A percentile compares a stretch with the other conserved stretches of the same genome.
Evolutionary conservation across 1,140 invertebrate species (phyloP).

Genomic region (Drosophila oshimai): DNA sequence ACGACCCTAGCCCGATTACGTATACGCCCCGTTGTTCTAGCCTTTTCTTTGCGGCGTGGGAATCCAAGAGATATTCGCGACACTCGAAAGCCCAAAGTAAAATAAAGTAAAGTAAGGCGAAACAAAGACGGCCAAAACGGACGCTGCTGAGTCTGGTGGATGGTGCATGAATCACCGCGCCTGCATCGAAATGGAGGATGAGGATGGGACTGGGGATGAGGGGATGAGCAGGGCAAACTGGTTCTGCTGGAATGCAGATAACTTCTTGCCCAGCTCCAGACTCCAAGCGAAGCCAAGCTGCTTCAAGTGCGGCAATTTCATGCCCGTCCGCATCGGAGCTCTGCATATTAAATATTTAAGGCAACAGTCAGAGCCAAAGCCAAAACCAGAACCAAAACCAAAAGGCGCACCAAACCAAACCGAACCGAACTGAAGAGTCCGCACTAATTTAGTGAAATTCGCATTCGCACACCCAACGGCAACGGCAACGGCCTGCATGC

Average conservation of each 20-base stretch:
- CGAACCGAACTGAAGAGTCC: constrained; percentile 1
- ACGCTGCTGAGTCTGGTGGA: constrained; percentile 67
- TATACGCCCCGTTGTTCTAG: constrained; percentile 61
- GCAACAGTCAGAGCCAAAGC: constrained; percentile 22
- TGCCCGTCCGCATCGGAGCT: constrained; percentile 46
- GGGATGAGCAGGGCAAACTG: constrained; percentile 29
- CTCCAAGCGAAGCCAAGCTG: constrained; percentile 6
- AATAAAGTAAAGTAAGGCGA: neutral
- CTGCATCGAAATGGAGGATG: constrained; percentile 27
- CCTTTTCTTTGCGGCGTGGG: constrained; percentile 7
- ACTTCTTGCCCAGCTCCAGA: constrained; percentile 38
- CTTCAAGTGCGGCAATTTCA: constrained; percentile 59
- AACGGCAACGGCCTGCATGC: constrained; percentile 17
- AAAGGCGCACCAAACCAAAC: constrained; percentile 7
- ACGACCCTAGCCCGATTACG: constrained; percentile 72
- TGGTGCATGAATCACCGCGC: constrained; percentile 70
- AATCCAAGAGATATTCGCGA: constrained; percentile 55
- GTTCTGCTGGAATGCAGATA: constrained; percentile 70
- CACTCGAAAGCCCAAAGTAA: constrained; percentile 10
- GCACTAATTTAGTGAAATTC: constrained; percentile 66
- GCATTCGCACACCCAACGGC: constrained; percentile 23
- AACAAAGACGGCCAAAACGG: constrained; percentile 52
- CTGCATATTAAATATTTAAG: constrained; percentile 78
- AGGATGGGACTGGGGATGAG: neutral
- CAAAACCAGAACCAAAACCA: constrained; percentile 4